These are phyloP conservation scores for Rhamphomyia laevipes DNA, from an alignment of 2,888 invertebrate genomes.

Conservation along the genomic window DNA sequence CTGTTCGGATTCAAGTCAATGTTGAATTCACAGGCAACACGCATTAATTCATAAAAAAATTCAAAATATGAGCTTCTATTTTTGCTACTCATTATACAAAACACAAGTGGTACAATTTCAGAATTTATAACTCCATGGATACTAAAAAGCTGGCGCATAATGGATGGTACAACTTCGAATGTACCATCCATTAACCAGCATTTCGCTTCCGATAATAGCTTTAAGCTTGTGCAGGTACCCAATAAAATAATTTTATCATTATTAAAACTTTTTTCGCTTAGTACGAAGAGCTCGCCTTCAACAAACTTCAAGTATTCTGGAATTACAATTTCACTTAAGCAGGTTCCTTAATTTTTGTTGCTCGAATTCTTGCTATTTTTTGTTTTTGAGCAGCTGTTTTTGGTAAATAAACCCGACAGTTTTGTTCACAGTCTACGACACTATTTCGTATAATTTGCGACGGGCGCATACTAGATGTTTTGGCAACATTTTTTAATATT, in stretches of 20 bases:
- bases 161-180: conserved; percentile 6
- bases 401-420: neutral
- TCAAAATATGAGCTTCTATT: neutral
- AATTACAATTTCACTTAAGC: conserved; percentile 3
- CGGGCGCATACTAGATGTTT: too few species aligned
- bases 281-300: conserved; percentile 3
- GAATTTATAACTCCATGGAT: conserved; percentile 4
- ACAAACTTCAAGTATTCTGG: conserved; percentile 2
- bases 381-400: neutral
- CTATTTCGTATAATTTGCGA: neutral
- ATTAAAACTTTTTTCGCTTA: conserved; percentile 5
- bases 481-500: too few species aligned
- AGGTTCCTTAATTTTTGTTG: neutral
- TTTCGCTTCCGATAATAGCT: conserved; percentile 5
- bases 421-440: neutral
- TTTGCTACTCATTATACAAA: conserved; percentile 6
- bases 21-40: neutral
- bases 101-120: conserved; percentile 3
- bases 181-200: conserved; percentile 7
- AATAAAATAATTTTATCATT: conserved; percentile 6
- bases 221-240: conserved; percentile 4
- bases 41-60: conserved; percentile 5
- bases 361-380: too few species aligned
- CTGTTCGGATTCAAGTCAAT: neutral
- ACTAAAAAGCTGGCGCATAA: conserved; percentile 5